Evolutionary conservation across 2,113 vertebrate genomes (phyloP), one percentile per base, ranked within the genome.

Genomic region (Ailuropoda melanoleuca): DNA sequence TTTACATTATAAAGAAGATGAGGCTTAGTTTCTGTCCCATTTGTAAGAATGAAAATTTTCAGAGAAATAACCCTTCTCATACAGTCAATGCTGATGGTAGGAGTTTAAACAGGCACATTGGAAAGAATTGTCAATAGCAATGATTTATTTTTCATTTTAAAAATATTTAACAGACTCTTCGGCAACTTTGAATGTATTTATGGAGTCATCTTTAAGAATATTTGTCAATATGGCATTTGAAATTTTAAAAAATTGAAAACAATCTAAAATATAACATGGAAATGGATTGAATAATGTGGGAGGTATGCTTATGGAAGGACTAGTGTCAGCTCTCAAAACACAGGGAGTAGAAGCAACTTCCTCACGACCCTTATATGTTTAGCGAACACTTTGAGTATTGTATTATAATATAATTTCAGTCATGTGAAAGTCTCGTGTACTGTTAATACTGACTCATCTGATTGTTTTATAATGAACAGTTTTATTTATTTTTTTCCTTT

Each of bases 271-370:
- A 13, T 3, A 39, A 15, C 4, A 34, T 2, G 4, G 15, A 64
- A 87, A 24, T 24, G 13, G 13, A 21, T 10, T 53, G 17, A 48
- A 56, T 18, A 82, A 10, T 7, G 4, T 1, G 15, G 8, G 6
- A 4, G 4, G 4, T 4, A 4, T 12, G 2, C 17, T 55, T 74
- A 6, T 1, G 34, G 46, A 88, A 64, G 1, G 14, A 1, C 11
- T 13, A 4, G 1, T 6, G 15, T 17, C 0, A 17, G 14, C 8
- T 66, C 9, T 39, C 10, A 43, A 62, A 48, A 11, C 34, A 6
- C 0, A 34, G 6, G 9, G 0, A 2, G 9, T n/a, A 3, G 11
- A n/a, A 14, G 6, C 26, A n/a, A 3, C 19, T 3, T 23, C 15
- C 4, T 72, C 15, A 56, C 23, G 6, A 4, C 6, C 7, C n/a